Evolutionary conservation across 2,113 vertebrate genomes (phyloP).

Genomic region (Acrocephalus arundinaceus): DNA sequence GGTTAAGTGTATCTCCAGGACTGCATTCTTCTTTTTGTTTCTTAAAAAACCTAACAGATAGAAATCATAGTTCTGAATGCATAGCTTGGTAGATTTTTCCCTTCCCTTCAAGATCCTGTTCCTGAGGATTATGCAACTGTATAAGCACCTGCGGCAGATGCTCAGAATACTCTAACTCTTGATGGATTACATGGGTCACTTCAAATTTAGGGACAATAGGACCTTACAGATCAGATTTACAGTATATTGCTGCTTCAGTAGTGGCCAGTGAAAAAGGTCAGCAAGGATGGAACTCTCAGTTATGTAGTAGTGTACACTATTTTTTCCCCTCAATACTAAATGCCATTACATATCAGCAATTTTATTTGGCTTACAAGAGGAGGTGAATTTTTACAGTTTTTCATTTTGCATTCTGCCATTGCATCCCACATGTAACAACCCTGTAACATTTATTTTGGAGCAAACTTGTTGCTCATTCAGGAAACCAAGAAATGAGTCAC

Average conservation of each 20-base stretch:
- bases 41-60: neutral
- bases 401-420: neutral
- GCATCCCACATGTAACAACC: neutral
- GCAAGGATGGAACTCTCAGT: neutral
- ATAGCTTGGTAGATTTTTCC: neutral
- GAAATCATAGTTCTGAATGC: neutral
- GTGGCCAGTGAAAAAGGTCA: neutral
- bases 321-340: neutral
- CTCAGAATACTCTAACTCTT: neutral
- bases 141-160: neutral
- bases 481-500: constrained; percentile 14
- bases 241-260: neutral
- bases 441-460: neutral
- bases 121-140: neutral
- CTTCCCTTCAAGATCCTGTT: neutral
- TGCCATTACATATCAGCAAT: neutral
- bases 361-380: neutral
- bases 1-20: neutral
- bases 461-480: neutral
- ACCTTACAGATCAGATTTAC: neutral
- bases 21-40: neutral
- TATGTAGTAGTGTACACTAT: neutral
- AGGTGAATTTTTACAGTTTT: neutral
- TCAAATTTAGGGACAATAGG: neutral
- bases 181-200: neutral